Percentiles rank a stretch among this genome's conserved stretches.
Conservation (phyloP, 2,113 vertebrate genomes). For the Sander vitreus region DNA sequence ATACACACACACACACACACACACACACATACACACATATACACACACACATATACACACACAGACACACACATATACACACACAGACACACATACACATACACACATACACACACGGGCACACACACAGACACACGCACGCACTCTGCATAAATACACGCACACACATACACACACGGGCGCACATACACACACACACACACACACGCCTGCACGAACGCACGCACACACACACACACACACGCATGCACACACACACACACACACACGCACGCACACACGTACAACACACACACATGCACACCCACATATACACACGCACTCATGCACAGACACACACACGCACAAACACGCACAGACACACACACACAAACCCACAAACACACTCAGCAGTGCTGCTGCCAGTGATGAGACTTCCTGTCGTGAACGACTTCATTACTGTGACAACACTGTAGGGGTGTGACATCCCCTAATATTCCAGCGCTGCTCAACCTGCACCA, state of each 20-base stretch:
- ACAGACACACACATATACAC: no score
- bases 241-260: neutral
- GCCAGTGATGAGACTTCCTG: conserved; percentile 50
- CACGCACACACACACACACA: neutral
- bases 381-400: conserved; percentile 17
- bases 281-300: no score
- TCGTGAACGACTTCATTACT: conserved; percentile 62
- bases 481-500: conserved; percentile 52
- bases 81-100: no score
- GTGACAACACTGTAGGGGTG: conserved; percentile 70
- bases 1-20: no score
- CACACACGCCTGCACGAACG: no score
- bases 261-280: conserved; percentile 16
- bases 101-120: no score
- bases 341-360: no score
- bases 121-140: conserved; percentile 24
- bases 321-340: no score
- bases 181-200: conserved; percentile 25
- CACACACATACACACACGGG: neutral
- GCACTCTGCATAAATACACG: neutral
- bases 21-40: no score
- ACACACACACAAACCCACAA: neutral
- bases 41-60: no score
- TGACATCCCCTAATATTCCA: conserved; percentile 56
- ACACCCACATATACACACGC: no score